Evolutionary conservation across 2,113 vertebrate species (phyloP), one percentile per base, ranked within the genome.

Genomic region (Gymnogyps californianus): DNA sequence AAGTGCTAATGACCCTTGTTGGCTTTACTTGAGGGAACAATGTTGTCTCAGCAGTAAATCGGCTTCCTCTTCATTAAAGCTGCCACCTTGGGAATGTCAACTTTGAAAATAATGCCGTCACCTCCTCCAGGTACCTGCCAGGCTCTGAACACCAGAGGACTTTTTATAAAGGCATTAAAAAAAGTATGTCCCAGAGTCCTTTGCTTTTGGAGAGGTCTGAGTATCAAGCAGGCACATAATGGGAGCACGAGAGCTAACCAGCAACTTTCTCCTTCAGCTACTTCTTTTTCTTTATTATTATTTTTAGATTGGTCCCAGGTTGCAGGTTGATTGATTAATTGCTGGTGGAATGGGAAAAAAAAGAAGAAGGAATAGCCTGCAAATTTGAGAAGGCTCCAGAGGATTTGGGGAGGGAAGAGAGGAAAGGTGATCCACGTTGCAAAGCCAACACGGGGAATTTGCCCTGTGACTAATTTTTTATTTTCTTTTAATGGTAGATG

Each of bases 371-470:
- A 90, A 38, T 59, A 83, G 59, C 20, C 62, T 83, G 52, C 20
- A 84, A 82, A 94, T 93, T 46, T 82, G 77, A 95, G 90, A 93
- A 81, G 49, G 34, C 61, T 91, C 84, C 25, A 38, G 64, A 91
- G 59, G 21, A 59, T 83, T 57, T 75, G 20, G 5, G 24, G 26
- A 81, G 16, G 28, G 65, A 82, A 59, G 8, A 32, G 19, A 88
- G 52, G 47, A 95, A 95, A 94, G 36, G 38, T 54, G 82, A 90
- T 83, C 42, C 44, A 31, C 1, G 2, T 59, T 90, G 36, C 17
- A 88, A 86, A 87, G 67, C 31, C 57, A 69, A 19, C 8, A 22
- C 18, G 31, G 20, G 31, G 55, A 77, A 61, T 62, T 83, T 61
- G 16, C 42, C 8, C 29, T 76, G n/a, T 29, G 38, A 70, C 34